Evolutionary conservation across 2,113 vertebrate genomes (phyloP).

Genomic region (Nematolebias whitei): DNA sequence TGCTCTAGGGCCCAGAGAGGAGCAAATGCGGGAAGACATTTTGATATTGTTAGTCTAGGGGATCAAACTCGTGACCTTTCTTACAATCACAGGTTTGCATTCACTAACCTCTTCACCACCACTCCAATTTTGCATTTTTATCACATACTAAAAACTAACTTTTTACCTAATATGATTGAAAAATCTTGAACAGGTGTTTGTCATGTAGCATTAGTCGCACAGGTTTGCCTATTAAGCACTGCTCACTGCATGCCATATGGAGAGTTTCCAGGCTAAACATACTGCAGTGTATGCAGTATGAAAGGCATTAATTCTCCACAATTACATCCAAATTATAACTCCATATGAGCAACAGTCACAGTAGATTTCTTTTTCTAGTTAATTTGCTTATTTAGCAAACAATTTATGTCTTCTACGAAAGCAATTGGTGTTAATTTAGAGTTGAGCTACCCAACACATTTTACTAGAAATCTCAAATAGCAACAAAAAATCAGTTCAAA

Average conservation of each 20-base stretch:
- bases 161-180: constrained; percentile 5
- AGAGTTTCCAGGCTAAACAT: constrained; percentile 19
- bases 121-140: no score
- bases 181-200: constrained; percentile 37
- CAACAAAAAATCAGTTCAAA: neutral
- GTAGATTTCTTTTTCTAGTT: neutral
- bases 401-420: neutral
- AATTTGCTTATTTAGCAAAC: neutral
- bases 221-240: constrained; percentile 22
- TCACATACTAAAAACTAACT: no score
- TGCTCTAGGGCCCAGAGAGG: no score
- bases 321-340: constrained; percentile 28
- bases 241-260: constrained; percentile 31
- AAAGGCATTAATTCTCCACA: constrained; percentile 30
- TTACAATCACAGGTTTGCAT: no score
- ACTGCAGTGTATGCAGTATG: constrained; percentile 11
- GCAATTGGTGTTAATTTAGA: neutral
- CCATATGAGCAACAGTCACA: neutral
- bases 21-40: no score
- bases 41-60: no score
- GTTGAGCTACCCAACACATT: neutral
- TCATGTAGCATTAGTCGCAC: constrained; percentile 20
- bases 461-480: neutral
- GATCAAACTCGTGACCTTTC: no score
- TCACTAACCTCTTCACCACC: no score